A percentile compares a stretch with the other conserved stretches of the same genome.
Evolutionary conservation across 2,113 vertebrate genomes (phyloP).

Genomic region (Oreochromis spilurus): DNA sequence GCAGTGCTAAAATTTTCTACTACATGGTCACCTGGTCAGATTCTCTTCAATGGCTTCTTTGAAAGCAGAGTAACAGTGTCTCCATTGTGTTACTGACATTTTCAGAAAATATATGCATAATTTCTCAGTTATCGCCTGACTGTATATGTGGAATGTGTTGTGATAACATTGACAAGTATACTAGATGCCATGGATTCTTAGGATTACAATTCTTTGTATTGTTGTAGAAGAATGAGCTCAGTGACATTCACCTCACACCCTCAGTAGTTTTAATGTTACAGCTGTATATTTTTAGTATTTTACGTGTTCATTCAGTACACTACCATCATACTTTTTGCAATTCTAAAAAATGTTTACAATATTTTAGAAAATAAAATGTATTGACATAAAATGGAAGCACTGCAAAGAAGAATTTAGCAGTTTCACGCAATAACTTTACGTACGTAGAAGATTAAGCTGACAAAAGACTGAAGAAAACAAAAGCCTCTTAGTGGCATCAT

Average conservation of each 20-base stretch:
- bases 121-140: background rate
- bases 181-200: background rate
- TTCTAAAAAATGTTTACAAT: background rate
- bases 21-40: too few species aligned
- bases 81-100: background rate
- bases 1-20: too few species aligned
- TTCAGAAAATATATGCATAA: background rate
- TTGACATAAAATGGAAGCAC: background rate
- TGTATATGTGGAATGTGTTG: background rate
- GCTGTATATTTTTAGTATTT: background rate
- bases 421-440: background rate
- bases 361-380: background rate
- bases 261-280: rapidly evolving
- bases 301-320: background rate
- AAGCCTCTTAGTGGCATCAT: background rate
- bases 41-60: too few species aligned
- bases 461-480: background rate
- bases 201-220: background rate
- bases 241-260: background rate
- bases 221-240: background rate
- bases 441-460: rapidly evolving
- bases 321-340: background rate
- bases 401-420: background rate
- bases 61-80: background rate
- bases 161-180: background rate